These are phyloP conservation scores for Cryptocheilus praepositus DNA, from an alignment of 2,888 invertebrate genomes.

Conservation along the genomic window DNA sequence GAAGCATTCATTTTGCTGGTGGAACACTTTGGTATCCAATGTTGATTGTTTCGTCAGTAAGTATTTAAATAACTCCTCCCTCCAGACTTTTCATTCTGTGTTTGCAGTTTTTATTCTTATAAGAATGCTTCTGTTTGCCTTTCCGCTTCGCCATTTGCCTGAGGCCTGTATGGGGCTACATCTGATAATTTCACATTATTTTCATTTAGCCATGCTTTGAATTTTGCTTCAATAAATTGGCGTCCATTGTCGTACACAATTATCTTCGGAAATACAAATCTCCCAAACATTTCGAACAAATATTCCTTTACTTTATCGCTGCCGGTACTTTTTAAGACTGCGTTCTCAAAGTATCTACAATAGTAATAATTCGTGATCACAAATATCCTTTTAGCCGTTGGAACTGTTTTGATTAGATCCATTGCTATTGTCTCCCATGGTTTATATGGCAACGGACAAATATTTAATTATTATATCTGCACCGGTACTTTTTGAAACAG, in stretches of 20 bases:
- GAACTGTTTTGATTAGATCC: too few relatives aligned
- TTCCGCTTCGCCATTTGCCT: constrained; percentile 42
- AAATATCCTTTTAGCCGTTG: too few relatives aligned
- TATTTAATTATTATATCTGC: constrained; percentile 36
- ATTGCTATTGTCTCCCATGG: too few relatives aligned
- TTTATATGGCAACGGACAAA: too few relatives aligned
- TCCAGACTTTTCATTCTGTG: constrained; percentile 37
- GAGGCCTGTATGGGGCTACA: constrained; percentile 34
- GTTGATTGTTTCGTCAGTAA: constrained; percentile 40
- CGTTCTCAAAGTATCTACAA: constrained; percentile 40
- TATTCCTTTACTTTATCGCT: constrained; percentile 36
- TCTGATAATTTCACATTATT: constrained; percentile 19
- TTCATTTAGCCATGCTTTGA: constrained; percentile 12
- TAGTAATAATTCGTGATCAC: too few relatives aligned
- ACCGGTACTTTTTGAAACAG: constrained; percentile 31
- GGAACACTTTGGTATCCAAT: constrained; percentile 35
- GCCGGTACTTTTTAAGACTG: constrained; percentile 31
- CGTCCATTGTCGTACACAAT: constrained; percentile 49
- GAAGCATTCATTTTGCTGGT: constrained; percentile 26
- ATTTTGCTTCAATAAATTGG: constrained; percentile 23
- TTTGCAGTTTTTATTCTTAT: constrained; percentile 44
- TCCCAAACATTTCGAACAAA: constrained; percentile 49
- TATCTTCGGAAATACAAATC: constrained; percentile 43
- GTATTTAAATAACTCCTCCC: constrained; percentile 35
- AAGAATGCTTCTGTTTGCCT: constrained; percentile 41